Conservation (phyloP, 2,888 invertebrate genomes). For the Dichetophora obliterata region DNA sequence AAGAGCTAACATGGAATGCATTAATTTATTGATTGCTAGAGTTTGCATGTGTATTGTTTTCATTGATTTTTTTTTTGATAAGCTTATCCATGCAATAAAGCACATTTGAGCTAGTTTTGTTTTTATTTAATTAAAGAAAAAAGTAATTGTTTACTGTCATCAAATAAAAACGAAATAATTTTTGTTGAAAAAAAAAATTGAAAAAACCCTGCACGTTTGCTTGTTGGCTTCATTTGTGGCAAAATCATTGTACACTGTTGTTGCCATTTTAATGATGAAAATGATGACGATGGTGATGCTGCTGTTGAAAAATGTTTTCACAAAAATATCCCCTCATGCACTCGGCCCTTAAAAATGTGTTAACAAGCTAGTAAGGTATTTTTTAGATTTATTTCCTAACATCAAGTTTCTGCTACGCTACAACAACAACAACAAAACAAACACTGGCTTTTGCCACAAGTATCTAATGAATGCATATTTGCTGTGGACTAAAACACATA, state of each 20-base stretch:
- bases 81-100: not conserved
- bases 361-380: conserved; percentile 30
- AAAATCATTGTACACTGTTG: not conserved
- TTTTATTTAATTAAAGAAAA: not conserved
- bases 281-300: not conserved
- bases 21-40: not conserved
- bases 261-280: not conserved
- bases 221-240: not conserved
- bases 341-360: conserved; percentile 14
- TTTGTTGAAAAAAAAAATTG: not conserved
- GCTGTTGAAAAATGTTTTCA: conserved; percentile 6
- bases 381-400: conserved; percentile 19
- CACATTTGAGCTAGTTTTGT: too few relatives aligned
- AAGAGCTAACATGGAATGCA: not conserved
- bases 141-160: conserved; percentile 2
- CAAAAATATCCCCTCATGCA: not conserved
- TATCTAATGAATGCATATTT: conserved; percentile 38
- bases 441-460: conserved; percentile 8
- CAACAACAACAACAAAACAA: not conserved
- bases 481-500: not conserved
- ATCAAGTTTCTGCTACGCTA: conserved; percentile 10
- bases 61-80: not conserved
- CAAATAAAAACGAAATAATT: not conserved
- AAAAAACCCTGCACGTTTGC: not conserved
- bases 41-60: not conserved